Evolutionary conservation across 2,113 vertebrate genomes (phyloP).

Genomic region (Lycaon pictus): DNA sequence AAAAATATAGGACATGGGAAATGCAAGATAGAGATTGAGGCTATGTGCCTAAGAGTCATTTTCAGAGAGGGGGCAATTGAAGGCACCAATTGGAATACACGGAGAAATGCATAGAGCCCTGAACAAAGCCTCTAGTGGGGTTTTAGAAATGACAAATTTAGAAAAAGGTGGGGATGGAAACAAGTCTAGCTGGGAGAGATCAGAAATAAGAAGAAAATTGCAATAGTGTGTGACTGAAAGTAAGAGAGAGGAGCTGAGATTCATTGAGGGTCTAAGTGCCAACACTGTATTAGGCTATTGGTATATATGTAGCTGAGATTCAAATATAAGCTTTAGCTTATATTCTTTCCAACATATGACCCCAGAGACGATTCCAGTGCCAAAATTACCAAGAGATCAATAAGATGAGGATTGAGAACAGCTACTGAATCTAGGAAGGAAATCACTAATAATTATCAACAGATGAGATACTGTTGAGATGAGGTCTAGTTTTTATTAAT

Average conservation of each 20-base stretch:
- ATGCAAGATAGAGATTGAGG: neutral
- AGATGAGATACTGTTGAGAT: neutral
- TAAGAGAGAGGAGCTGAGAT: neutral
- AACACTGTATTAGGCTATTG: neutral
- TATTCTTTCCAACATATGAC: neutral
- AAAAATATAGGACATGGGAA: neutral
- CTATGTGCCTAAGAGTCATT: neutral
- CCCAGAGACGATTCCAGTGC: neutral
- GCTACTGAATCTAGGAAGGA: neutral
- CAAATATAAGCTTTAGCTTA: neutral
- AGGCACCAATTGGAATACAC: neutral
- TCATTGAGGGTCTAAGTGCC: neutral
- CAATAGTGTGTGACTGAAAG: neutral
- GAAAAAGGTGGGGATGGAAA: neutral
- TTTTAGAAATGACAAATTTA: neutral
- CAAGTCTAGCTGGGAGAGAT: neutral
- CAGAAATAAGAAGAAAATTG: neutral
- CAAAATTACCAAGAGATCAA: neutral
- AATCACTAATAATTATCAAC: neutral
- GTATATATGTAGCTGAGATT: neutral
- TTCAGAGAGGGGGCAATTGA: neutral
- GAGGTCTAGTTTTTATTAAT: conserved; percentile 25
- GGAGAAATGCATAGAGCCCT: neutral
- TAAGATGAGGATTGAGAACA: neutral
- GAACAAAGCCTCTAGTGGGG: neutral